Percentiles rank a stretch among this genome's conserved stretches.
Evolutionary conservation across 2,888 invertebrate species (phyloP).

Genomic region (Chrysopilus asiliformis): DNA sequence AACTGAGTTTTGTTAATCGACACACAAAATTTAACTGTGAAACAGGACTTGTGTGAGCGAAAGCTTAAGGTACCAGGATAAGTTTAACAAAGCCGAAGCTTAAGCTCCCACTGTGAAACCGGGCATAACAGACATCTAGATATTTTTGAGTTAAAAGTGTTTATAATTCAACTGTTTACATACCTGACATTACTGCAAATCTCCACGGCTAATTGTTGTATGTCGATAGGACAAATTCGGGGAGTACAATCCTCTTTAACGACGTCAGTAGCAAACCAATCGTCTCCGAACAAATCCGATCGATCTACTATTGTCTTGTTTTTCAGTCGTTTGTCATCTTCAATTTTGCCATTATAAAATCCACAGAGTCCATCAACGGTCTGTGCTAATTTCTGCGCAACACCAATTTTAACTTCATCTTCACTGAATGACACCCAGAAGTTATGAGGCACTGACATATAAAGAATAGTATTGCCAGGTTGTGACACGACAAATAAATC

Average conservation of each 20-base stretch:
- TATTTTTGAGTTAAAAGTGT: no score
- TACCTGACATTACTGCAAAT: conserved; percentile 55
- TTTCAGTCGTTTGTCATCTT: conserved; percentile 59
- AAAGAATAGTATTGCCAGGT: conserved; percentile 53
- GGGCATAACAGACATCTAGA: no score
- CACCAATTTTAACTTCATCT: conserved; percentile 57
- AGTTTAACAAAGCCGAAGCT: no score
- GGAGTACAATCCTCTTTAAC: conserved; percentile 42
- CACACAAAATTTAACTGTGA: no score
- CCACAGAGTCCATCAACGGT: conserved; percentile 71
- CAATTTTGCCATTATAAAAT: conserved; percentile 49
- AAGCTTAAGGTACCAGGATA: no score
- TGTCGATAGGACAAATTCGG: conserved; percentile 44
- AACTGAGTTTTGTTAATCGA: no score
- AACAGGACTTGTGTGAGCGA: no score
- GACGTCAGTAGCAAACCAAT: conserved; percentile 48
- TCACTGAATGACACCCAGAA: conserved; percentile 59
- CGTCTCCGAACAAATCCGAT: conserved; percentile 59
- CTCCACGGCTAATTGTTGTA: conserved; percentile 50
- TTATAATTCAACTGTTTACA: no score
- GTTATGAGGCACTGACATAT: conserved; percentile 54
- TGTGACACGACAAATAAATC: conserved; percentile 50
- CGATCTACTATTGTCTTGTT: conserved; percentile 47
- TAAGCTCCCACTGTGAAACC: no score
- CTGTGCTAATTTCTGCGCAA: conserved; percentile 45